phyloP scores from a whole-genome alignment of 2,113 vertebrate genomes.

The Ciconia stormi region DNA sequence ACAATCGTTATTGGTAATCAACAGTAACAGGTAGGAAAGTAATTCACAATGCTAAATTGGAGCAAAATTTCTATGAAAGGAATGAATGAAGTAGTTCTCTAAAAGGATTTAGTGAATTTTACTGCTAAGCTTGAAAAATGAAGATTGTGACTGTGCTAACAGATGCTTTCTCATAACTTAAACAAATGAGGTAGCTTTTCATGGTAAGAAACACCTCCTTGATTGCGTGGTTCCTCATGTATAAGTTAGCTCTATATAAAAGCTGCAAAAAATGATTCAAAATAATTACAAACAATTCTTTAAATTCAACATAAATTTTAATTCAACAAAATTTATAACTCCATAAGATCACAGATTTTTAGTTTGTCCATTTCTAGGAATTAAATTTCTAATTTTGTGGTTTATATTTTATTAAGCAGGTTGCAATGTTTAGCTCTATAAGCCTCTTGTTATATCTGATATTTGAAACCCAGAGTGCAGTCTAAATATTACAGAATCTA shows the following conservation, averaged over 20 bases:
- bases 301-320: not conserved
- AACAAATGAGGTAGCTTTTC: not conserved
- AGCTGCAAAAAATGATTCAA: not conserved
- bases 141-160: not conserved
- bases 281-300: not conserved
- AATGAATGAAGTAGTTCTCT: not conserved
- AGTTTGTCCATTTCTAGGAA: not conserved
- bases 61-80: not conserved
- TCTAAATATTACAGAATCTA: not conserved
- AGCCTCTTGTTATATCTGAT: not conserved
- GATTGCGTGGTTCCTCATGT: not conserved
- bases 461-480: not conserved
- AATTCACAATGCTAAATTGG: not conserved
- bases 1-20: not conserved
- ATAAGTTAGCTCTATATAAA: not conserved
- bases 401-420: not conserved
- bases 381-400: not conserved
- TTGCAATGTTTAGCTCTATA: not conserved
- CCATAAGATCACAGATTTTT: not conserved
- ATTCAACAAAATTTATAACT: not conserved
- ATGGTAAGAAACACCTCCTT: not conserved
- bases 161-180: not conserved
- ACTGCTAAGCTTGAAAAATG: not conserved
- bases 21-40: not conserved
- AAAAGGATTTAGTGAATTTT: not conserved